Evolutionary conservation across 2,797 vertebrate species (phyloP).

Genomic region (Otolemur crassicaudatus): DNA sequence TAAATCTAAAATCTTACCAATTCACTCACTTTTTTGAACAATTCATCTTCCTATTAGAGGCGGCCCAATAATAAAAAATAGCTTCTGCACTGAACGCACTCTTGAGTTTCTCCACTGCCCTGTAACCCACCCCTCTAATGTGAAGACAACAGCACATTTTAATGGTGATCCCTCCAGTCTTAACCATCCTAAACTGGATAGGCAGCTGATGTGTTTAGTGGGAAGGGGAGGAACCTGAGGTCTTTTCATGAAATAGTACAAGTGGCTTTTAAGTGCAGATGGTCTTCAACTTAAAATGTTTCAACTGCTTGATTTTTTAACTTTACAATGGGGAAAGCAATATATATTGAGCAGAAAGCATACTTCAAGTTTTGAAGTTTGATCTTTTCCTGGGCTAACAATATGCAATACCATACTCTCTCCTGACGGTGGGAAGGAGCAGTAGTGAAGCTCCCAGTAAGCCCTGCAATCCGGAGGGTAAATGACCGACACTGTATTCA

Average conservation of each 20-base stretch:
- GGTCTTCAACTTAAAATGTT: not conserved
- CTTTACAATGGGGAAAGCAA: not conserved
- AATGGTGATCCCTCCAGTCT: not conserved
- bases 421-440: not conserved
- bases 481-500: too few species aligned
- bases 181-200: not conserved
- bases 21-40: slow-evolving; percentile 44
- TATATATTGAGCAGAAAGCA: not conserved
- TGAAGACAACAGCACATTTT: too few species aligned
- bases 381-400: not conserved
- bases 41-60: slow-evolving; percentile 1
- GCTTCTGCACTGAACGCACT: not conserved
- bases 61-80: not conserved
- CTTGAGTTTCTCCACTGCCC: not conserved
- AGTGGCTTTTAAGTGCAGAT: not conserved
- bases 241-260: not conserved
- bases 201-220: not conserved
- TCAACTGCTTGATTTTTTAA: not conserved
- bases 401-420: not conserved
- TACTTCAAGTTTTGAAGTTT: not conserved
- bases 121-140: not conserved
- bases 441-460: not conserved
- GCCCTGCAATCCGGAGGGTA: not conserved
- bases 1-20: slow-evolving; percentile 53
- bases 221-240: not conserved